Evolutionary conservation across 2,888 invertebrate genomes (phyloP).

Genomic region (Darwinula stevensoni): DNA sequence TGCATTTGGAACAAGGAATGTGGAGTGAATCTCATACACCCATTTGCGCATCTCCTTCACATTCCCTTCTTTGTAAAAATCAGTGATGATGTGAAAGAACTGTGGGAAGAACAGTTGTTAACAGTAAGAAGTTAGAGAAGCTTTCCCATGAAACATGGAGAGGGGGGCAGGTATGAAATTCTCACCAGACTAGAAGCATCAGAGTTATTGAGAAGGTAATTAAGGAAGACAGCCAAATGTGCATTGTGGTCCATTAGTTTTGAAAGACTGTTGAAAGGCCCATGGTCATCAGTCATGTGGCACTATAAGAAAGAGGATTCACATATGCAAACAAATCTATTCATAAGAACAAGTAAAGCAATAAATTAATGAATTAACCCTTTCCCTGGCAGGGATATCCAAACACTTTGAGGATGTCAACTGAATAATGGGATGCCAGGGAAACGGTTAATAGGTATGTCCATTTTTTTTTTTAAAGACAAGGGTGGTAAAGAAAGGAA

Average conservation of each 20-base stretch:
- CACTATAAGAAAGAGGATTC: too few relatives aligned
- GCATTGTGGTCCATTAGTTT: constrained; percentile 57
- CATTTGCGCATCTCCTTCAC: constrained; percentile 79
- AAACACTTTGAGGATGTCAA: too few relatives aligned
- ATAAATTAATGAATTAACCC: too few relatives aligned
- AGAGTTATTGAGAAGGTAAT: constrained; percentile 49
- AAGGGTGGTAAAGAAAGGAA: too few relatives aligned
- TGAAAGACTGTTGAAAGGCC: too few relatives aligned
- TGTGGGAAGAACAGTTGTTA: constrained; percentile 13
- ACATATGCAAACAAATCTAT: too few relatives aligned
- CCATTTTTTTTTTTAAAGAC: too few relatives aligned
- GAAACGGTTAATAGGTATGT: too few relatives aligned
- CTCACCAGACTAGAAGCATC: constrained; percentile 42
- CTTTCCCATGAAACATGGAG: not conserved
- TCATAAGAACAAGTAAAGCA: too few relatives aligned
- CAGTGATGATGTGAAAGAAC: constrained; percentile 69
- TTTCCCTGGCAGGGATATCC: too few relatives aligned
- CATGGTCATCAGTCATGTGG: too few relatives aligned
- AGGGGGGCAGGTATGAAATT: constrained; percentile 8
- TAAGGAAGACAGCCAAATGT: constrained; percentile 76
- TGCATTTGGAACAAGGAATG: constrained; percentile 67
- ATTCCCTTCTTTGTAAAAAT: constrained; percentile 54
- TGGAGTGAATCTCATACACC: constrained; percentile 96
- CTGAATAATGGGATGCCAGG: too few relatives aligned
- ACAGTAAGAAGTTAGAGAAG: not conserved